Evolutionary conservation across 2,888 invertebrate genomes (phyloP).

Genomic region (Gonocerus acuteangulatus): DNA sequence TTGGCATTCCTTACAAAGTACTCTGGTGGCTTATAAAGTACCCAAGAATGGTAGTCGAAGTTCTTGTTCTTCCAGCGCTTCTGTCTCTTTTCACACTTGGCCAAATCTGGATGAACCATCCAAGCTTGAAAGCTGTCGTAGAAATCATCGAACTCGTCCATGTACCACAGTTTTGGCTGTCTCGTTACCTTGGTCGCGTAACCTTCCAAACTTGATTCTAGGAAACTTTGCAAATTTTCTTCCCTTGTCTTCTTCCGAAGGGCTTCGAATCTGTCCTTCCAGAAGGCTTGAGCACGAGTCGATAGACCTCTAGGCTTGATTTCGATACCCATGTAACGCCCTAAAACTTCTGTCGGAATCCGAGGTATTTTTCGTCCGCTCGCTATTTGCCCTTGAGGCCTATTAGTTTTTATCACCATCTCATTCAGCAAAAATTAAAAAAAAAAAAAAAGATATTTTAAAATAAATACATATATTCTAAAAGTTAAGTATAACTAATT

Average conservation of each 20-base stretch:
- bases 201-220: not conserved
- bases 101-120: not conserved
- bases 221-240: not conserved
- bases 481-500: too few species aligned
- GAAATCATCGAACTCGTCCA: not conserved
- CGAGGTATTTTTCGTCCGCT: not conserved
- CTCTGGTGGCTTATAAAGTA: not conserved
- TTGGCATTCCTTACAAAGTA: too few species aligned
- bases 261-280: not conserved
- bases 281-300: not conserved
- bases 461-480: too few species aligned
- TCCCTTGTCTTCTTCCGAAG: not conserved
- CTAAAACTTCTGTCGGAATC: not conserved
- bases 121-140: not conserved
- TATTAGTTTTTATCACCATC: too few species aligned
- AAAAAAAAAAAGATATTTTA: not conserved
- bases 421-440: not conserved
- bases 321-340: too few species aligned
- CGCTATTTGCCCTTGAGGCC: too few species aligned
- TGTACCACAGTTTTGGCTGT: not conserved
- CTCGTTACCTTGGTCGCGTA: not conserved
- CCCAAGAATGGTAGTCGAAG: not conserved
- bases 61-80: not conserved
- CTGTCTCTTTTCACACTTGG: not conserved
- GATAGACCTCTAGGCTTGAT: not conserved